phyloP scores from a whole-genome alignment of 2,113 vertebrate genomes.

The Hippocampus abdominalis region DNA sequence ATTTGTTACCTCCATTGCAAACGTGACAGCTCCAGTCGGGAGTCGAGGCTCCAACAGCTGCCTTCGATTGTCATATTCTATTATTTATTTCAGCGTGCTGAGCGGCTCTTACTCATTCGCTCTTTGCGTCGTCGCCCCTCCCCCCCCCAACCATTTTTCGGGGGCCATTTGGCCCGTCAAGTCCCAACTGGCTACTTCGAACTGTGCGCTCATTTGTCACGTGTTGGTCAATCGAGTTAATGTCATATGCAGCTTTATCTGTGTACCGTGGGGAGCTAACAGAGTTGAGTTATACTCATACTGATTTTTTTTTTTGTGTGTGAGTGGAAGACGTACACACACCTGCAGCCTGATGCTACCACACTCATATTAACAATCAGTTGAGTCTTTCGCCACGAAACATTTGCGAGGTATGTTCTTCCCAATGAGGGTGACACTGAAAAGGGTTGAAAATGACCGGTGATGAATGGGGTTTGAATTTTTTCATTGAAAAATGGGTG shows the following conservation, averaged over 20 bases:
- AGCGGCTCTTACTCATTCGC: neutral
- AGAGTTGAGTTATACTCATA: conserved; percentile 35
- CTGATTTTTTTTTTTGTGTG: conserved; percentile 4
- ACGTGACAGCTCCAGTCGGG: conserved; percentile 44
- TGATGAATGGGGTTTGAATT: neutral
- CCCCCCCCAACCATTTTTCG: conserved; percentile 30
- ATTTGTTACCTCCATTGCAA: conserved; percentile 53
- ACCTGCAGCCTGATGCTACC: no score
- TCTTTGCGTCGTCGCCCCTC: conserved; percentile 30
- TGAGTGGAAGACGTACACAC: no score
- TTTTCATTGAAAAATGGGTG: neutral
- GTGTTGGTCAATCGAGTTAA: conserved; percentile 12
- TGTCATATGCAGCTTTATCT: conserved; percentile 21
- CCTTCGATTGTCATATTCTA: conserved; percentile 42
- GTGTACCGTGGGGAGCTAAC: conserved; percentile 14
- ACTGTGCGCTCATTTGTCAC: conserved; percentile 22
- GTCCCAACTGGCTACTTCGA: conserved; percentile 28
- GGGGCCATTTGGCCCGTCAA: conserved; percentile 14
- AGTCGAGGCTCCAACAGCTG: conserved; percentile 51
- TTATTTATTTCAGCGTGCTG: conserved; percentile 49
- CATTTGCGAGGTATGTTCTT: neutral
- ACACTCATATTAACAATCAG: no score
- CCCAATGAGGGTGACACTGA: neutral
- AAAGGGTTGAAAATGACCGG: neutral
- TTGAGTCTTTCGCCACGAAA: neutral